Evolutionary conservation across 1,140 invertebrate species (phyloP).

Genomic region (Heliconius hermathena): DNA sequence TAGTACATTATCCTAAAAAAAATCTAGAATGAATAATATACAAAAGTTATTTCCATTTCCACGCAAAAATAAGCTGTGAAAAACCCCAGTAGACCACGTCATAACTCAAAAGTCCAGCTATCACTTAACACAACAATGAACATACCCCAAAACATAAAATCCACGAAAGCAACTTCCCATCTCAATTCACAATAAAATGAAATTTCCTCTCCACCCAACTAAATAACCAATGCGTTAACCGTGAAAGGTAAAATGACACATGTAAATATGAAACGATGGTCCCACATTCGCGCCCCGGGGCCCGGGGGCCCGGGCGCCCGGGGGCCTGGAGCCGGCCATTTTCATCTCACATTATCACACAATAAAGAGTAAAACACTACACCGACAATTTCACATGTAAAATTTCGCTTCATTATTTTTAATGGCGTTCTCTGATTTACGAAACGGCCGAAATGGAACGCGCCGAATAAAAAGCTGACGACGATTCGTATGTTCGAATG

Average conservation of each 20-base stretch:
- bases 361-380: slow-evolving; percentile 54
- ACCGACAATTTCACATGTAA: slow-evolving; percentile 54
- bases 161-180: background rate
- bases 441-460: slow-evolving; percentile 43
- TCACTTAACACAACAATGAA: background rate
- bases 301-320: slow-evolving; percentile 12
- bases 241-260: slow-evolving; percentile 40
- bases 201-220: slow-evolving; percentile 10
- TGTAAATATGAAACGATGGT: slow-evolving; percentile 43
- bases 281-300: slow-evolving; percentile 26
- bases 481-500: slow-evolving; percentile 39
- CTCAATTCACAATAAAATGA: slow-evolving; percentile 18
- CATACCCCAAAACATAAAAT: background rate
- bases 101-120: no score
- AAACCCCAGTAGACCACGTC: no score
- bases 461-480: slow-evolving; percentile 24
- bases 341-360: slow-evolving; percentile 49
- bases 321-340: slow-evolving; percentile 46
- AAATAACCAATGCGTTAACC: slow-evolving; percentile 31
- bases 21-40: no score
- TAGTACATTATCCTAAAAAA: no score
- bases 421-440: slow-evolving; percentile 60
- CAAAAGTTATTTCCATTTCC: no score
- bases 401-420: slow-evolving; percentile 69
- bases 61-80: no score